Evolutionary conservation across 2,113 vertebrate genomes (phyloP).

Genomic region (Felis chaus): DNA sequence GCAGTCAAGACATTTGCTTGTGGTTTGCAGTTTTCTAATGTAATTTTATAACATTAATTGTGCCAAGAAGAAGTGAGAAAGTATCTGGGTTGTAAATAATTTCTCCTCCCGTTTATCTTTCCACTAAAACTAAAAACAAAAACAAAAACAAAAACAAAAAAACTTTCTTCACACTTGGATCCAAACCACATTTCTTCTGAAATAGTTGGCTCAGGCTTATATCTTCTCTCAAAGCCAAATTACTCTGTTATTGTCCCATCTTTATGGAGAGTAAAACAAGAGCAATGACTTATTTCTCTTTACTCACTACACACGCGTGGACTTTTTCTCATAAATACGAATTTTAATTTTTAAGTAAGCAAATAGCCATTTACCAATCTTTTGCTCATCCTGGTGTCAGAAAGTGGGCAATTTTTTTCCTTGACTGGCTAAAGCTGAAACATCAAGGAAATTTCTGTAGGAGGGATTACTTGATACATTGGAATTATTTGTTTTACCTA

Average conservation of each 20-base stretch:
- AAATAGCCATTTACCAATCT: background rate
- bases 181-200: conserved; percentile 53
- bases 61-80: background rate
- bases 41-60: background rate
- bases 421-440: conserved; percentile 6
- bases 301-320: background rate
- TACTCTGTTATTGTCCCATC: background rate
- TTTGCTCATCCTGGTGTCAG: conserved; percentile 24
- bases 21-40: background rate
- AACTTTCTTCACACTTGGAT: background rate
- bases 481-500: background rate
- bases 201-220: conserved; percentile 19
- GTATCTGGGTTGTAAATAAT: conserved; percentile 8
- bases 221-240: background rate
- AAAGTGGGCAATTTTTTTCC: background rate
- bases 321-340: conserved; percentile 8
- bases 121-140: background rate
- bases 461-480: background rate
- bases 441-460: background rate
- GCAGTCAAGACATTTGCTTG: background rate
- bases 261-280: background rate
- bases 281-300: background rate
- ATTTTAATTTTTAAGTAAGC: conserved; percentile 52
- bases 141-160: no score
- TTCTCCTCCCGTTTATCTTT: background rate